Base-by-base conservation (phyloP, 2,113 vertebrate genomes). In the Eonycteris spelaea region DNA sequence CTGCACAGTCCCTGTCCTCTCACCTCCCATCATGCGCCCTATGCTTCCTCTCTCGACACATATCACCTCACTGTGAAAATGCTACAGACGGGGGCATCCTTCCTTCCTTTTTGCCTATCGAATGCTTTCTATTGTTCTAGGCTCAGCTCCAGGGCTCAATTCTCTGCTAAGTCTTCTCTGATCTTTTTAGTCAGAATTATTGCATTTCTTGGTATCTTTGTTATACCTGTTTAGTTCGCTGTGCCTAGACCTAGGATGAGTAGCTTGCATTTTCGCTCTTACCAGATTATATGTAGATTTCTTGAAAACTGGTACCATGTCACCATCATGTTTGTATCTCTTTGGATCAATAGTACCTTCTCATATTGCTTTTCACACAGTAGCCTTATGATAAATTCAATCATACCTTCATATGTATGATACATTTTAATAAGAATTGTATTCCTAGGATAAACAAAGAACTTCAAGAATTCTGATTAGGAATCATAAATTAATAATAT, bases 351-450 rank as follows among this genome's bases (percentile, higher is more conserved):
- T 11, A 18, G 3, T 18, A 7, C 1, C 30, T 53, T 70, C 30
- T 55, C 22, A n/a, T 61, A 2, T 19, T 74, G 55, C 38, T 57
- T 80, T 71, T n/a, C 5, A 48, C 33, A 38, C 0, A 61, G 45
- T 63, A 24, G 48, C 21, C 91, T 93, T 68, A 8, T 26, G 61
- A 85, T 88, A 28, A n/a, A 87, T 71, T 92, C 33, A 80, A n/a
- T 55, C 70, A 79, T 16, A 71, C 1, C 18, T 26, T 96, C 35
- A 45, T 40, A 18, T 74, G 6, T 67, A 85, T 82, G 33, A 53
- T 87, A 80, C 35, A 75, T 45, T 95, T 74, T 79, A 92, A 88
- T 94, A 61, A 90, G 33, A 94, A 82, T n/a, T 82, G 22, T 80
- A 16, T 51, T 84, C 12, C 3, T 82, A 74, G 26, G 75, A 92